Evolutionary conservation across 1,140 invertebrate genomes (phyloP), one percentile per base, ranked within the genome.

Genomic region (Leptoteleia sp.): DNA sequence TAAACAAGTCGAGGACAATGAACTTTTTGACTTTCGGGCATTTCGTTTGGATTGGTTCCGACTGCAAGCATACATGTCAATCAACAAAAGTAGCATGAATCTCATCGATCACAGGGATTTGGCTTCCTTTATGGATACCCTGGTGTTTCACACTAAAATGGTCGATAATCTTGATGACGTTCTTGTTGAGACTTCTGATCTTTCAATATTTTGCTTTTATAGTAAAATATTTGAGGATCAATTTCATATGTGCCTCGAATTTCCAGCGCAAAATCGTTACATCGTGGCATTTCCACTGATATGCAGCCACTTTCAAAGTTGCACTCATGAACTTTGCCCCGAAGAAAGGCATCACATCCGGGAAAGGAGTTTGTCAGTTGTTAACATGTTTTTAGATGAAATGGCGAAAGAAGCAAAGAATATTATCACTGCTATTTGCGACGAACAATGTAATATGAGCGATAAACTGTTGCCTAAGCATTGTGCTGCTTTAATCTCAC

Each of bases 401-500:
- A 99, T 99, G 96, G 96, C 97, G 0, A 99, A 99, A 90, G 98
- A 99, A 90, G 96, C 97, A 0, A 99, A 99, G 88, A 99, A 99
- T 88, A 99, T 99, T 29, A 98, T 99, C 15, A 99, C 97, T 0
- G 97, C 97, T 1, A 98, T 99, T 84, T 99, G 98, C 91, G 97
- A 99, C 89, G 96, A 99, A 83, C 97, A 98, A 82, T 98, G 96
- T 82, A 95, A 94, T 62, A 94, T 99, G 92, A 96, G 95, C 83
- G 97, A 99, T 83, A 96, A 96, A 87, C 88, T 99, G 4, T 89
- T 99, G 52, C 97, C 98, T 2, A 99, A 99, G 86, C 96, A 99
- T 89, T 98, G 96, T 89, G 97, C 96, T 13, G 92, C 94, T 79
- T 92, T 96, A 11, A 95, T 98, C 50, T 95, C 96, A 0, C 94